Conservation (phyloP, 30 jellyfish, hydroid and myxozoan genomes). For the Haliclystus octoradiatus region DNA sequence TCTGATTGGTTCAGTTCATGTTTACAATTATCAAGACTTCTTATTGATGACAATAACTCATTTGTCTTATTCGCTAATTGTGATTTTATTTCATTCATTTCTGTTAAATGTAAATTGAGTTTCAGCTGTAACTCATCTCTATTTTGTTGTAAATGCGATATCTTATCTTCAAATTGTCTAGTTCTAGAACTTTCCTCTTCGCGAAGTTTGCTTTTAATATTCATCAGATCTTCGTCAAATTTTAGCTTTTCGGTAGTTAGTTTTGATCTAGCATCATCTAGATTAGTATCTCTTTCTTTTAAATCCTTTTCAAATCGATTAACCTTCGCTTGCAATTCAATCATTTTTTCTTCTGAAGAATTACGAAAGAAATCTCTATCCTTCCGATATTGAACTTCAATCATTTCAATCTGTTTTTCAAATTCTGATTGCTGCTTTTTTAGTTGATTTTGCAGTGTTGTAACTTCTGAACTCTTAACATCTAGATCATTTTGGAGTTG, state of each 20-base stretch:
- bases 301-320: slow-evolving; percentile 50
- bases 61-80: slow-evolving; percentile 29
- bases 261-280: background rate
- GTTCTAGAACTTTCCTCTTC: slow-evolving; percentile 64
- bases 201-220: slow-evolving; percentile 29
- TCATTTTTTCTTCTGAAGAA: slow-evolving; percentile 23
- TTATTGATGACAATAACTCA: slow-evolving; percentile 44
- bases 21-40: slow-evolving; percentile 45
- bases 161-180: slow-evolving; percentile 75
- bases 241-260: slow-evolving; percentile 42
- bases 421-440: background rate
- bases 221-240: slow-evolving; percentile 58
- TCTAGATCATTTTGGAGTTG: slow-evolving; percentile 5
- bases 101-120: slow-evolving; percentile 35
- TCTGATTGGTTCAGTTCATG: slow-evolving; percentile 40
- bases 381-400: background rate
- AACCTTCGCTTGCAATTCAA: slow-evolving; percentile 30
- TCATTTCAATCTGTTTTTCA: slow-evolving; percentile 1
- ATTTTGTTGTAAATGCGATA: slow-evolving; percentile 38
- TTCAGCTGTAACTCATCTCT: slow-evolving; percentile 65
- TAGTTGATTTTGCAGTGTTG: background rate
- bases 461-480: background rate
- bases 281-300: slow-evolving; percentile 47
- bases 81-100: slow-evolving; percentile 41
- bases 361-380: slow-evolving; percentile 13